Evolutionary conservation across 1,140 invertebrate genomes (phyloP).

Genomic region (Drosophila tristis): DNA sequence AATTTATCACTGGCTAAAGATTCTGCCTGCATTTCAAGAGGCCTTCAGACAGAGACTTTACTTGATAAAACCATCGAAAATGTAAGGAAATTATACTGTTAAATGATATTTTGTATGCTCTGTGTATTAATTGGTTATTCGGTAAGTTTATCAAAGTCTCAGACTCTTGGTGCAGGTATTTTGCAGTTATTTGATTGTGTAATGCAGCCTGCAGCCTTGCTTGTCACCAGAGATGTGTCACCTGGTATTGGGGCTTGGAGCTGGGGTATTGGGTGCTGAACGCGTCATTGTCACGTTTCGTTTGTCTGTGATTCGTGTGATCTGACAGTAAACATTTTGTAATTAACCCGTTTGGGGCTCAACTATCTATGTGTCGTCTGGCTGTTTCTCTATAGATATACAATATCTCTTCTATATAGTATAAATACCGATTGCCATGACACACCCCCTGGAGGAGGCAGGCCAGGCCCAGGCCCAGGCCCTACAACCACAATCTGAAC

Average conservation of each 20-base stretch:
- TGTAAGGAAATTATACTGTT: too few relatives aligned
- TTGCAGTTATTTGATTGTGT: background rate
- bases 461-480: background rate
- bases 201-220: background rate
- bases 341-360: constrained; percentile 46
- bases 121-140: too few relatives aligned
- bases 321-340: constrained; percentile 41
- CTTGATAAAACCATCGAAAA: too few relatives aligned
- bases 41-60: too few relatives aligned
- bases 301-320: constrained; percentile 21
- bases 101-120: too few relatives aligned
- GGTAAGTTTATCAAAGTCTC: too few relatives aligned
- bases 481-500: constrained; percentile 4
- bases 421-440: constrained; percentile 34
- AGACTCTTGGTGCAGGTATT: too few relatives aligned
- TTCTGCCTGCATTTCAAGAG: too few relatives aligned
- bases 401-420: constrained; percentile 9
- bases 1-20: too few relatives aligned
- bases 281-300: constrained; percentile 66
- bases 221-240: background rate
- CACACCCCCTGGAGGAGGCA: constrained; percentile 24
- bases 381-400: constrained; percentile 41
- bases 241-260: background rate
- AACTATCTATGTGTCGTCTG: constrained; percentile 6
- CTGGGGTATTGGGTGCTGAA: constrained; percentile 6